Base-by-base conservation (phyloP, 2,797 vertebrate genomes). In the Xiphophorus birchmanni region DNA sequence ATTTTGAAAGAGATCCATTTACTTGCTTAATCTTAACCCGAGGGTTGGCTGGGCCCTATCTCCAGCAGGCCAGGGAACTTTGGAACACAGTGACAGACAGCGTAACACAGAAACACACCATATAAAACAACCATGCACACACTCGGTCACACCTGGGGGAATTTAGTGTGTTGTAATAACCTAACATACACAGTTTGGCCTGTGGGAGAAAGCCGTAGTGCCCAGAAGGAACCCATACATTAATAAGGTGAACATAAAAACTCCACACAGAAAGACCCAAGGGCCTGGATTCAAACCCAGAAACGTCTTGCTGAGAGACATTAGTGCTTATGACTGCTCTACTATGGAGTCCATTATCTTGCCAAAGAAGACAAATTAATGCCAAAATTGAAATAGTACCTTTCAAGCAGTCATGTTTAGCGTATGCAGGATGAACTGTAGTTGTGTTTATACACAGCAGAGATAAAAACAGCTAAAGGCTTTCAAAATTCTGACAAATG, bases 311-410 rank as follows among this genome's bases (percentile, higher is more conserved):
- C 44, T 73, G 26, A 17, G 26, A 47, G 44, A 47, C 26, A 47
- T 73, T 73, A 73, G n/a, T 73, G 67, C 42, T n/a, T 37, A 71
- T 13, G 69, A 72, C 42, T 47, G 42, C 42, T 29, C 44, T n/a
- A 45, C 13, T 47, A 29, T 73, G n/a, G 42, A 72, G 69, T 72
- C 40, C 26, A 72, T 44, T 44, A 72, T 72, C 69, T 37, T 72
- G 42, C 23, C 69, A 72, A 72, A 71, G 37, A n/a, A 21, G 40
- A 73, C 13, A 73, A 47, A 29, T 45, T 29, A 73, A 45, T 17
- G 26, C 13, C 8, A 21, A 73, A 77, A 44, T 40, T 2, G 2
- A 65, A 37, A 17, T 40, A 8, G 18, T 40, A n/a, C 26, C 21
- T 69, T 77, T 69, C 45, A 48, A 50, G 12, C 44, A 52, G 45